Base-by-base conservation (phyloP, 2,797 vertebrate species). In the Denticeps clupeoides region DNA sequence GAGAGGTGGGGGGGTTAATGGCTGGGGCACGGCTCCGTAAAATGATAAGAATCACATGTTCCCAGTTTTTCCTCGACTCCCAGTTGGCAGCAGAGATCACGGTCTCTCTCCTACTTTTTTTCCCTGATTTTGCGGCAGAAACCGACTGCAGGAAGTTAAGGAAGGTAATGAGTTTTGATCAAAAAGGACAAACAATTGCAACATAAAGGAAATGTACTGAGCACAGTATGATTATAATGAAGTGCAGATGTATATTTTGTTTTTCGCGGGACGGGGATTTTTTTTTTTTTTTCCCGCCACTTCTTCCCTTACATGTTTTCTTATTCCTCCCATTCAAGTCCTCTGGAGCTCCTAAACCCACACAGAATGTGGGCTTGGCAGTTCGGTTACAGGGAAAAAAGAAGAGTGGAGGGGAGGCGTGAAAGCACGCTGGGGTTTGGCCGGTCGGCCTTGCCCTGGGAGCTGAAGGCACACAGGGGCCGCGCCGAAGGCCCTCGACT, bases 181-280 rank as follows among this genome's bases (percentile, higher is more conserved):
- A 74, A 74, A 79, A 79, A 73, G 70, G 77, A 81, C 79, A 81
- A 81, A 83, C 78, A 78, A 79, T 78, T 81, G 73, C 75, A 80
- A 84, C 74, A 80, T 79, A 76, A 82, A 77, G 73, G 68, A 82
- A 78, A 82, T 77, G 71, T 73, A 73, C 67, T 79, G 75, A 79
- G 77, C 79, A 68, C 60, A 69, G 69, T 72, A 75, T 79, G 76
- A 82, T 80, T 80, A 66, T 82, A 81, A 84, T 84, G 68, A 71
- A 79, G 70, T 63, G 50, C 82, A 84, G 76, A 80, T 84, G 79
- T 72, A 75, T 72, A 76, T 77, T 78, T 80, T 60, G 50, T 65
- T 77, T 75, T 71, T 72, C 68, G 72, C 60, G 64, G 56, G 70
- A 28, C 29, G 35, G 16, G 32, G 25, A 9, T 31, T 31, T 26